Conservation (phyloP, 2,113 vertebrate species). For the Cinclus mexicanus region DNA sequence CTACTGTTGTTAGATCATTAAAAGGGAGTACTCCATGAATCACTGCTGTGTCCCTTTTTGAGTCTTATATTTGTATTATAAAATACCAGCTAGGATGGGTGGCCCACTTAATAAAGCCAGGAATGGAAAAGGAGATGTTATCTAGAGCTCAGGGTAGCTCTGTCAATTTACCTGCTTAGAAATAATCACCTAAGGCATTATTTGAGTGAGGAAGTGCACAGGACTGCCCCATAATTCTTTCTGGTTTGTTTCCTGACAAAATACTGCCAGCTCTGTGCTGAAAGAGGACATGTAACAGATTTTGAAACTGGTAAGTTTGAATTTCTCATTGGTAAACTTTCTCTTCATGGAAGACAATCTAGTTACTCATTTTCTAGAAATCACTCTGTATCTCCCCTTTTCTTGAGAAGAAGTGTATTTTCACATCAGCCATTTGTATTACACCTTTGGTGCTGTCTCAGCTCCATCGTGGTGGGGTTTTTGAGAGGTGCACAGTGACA, state of each 20-base stretch:
- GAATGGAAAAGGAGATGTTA: background rate
- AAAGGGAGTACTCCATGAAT: background rate
- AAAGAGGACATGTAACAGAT: background rate
- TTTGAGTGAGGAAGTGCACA: background rate
- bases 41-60: background rate
- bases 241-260: background rate
- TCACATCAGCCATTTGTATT: background rate
- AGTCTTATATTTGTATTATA: background rate
- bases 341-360: background rate
- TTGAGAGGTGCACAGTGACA: background rate
- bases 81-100: background rate
- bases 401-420: background rate
- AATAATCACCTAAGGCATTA: background rate
- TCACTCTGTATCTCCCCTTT: background rate
- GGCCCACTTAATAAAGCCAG: background rate
- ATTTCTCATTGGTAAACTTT: background rate
- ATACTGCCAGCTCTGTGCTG: background rate
- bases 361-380: background rate
- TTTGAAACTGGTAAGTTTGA: background rate
- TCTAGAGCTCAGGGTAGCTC: background rate
- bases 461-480: background rate
- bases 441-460: background rate
- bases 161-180: background rate
- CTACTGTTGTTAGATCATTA: conserved; percentile 18
- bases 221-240: background rate